Base-by-base conservation (phyloP, 2,113 vertebrate genomes). In the Prunella himalayana region DNA sequence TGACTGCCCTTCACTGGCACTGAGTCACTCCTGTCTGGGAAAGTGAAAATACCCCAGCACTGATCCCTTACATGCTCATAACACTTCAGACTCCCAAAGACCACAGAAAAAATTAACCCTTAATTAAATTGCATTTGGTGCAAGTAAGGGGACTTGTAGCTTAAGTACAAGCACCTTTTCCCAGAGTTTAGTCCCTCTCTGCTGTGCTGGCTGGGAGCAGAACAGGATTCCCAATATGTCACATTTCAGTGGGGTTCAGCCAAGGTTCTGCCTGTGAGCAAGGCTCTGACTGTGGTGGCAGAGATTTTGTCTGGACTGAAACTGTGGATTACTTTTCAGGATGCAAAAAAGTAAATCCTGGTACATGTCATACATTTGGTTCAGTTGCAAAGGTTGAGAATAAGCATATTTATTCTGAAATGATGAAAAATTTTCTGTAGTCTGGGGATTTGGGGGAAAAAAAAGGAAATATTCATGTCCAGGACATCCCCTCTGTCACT, bases 21-120 rank as follows among this genome's bases (percentile, higher is more conserved):
- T 27, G 56, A 54, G 37, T 15, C 56, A 66, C 8, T 79, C 8
- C 24, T 70, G 59, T 4, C 60, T 57, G 60, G 3, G 2, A 81
- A 72, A 42, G 18, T 25, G 64, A 68, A 86, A 90, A 81, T 47
- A 64, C 7, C 28, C 15, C 79, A 78, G 12, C 37, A 45, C 13
- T 51, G 54, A 66, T 51, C 12, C 24, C 0, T 0, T 15, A 30
- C 13, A 2, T 44, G 13, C 37, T 86, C 31, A 7, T 49, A 61
- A n/a, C 30, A 47, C 37, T 56, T 79, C 64, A 53, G 45, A 44
- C 22, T 91, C 50, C 42, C 4, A 5, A 84, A 78, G 50, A 33
- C 7, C 20, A 33, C 30, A 41, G 31, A 71, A 53, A 77, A 47
- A n/a, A 51, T 61, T 87, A 59, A 75, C 16, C 4, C 37, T n/a